These are phyloP conservation scores for Diabrotica virgifera DNA, from an alignment of 1,140 invertebrate genomes.

Conservation along the genomic window DNA sequence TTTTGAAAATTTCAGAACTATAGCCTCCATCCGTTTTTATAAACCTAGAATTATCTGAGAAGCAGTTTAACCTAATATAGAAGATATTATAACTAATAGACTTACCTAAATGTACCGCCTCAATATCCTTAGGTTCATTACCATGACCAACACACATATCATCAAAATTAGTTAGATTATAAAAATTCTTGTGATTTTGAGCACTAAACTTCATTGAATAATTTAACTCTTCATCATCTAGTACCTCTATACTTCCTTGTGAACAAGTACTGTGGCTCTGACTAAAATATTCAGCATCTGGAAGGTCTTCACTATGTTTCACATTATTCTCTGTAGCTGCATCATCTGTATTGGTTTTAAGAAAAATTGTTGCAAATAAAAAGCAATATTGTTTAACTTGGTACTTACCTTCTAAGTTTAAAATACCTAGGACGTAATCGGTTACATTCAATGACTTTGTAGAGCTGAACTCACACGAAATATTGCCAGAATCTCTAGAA, in stretches of 20 bases:
- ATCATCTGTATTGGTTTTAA: too few species aligned
- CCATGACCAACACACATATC: slow-evolving; percentile 17
- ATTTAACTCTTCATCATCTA: slow-evolving; percentile 43
- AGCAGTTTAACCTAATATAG: too few species aligned
- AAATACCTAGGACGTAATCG: slow-evolving; percentile 27
- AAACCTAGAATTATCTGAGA: too few species aligned
- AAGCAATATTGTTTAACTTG: too few species aligned
- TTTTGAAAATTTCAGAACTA: too few species aligned
- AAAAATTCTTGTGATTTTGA: slow-evolving; percentile 8
- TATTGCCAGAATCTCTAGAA: not conserved
- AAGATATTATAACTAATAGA: not conserved
- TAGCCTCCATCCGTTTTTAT: too few species aligned
- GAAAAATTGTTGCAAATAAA: too few species aligned
- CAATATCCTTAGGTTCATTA: slow-evolving; percentile 8
- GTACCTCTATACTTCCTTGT: slow-evolving; percentile 29
- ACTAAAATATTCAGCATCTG: not conserved
- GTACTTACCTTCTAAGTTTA: slow-evolving; percentile 11
- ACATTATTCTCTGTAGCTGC: too few species aligned
- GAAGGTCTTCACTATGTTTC: not conserved
- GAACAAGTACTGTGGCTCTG: slow-evolving; percentile 12
- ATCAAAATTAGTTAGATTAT: slow-evolving; percentile 7
- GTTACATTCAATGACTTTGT: slow-evolving; percentile 26
- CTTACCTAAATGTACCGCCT: slow-evolving; percentile 11
- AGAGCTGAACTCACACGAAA: not conserved
- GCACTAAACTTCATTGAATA: slow-evolving; percentile 34